phyloP scores from a whole-genome alignment of 1,140 invertebrate species.

The Drosophila sechellia region DNA sequence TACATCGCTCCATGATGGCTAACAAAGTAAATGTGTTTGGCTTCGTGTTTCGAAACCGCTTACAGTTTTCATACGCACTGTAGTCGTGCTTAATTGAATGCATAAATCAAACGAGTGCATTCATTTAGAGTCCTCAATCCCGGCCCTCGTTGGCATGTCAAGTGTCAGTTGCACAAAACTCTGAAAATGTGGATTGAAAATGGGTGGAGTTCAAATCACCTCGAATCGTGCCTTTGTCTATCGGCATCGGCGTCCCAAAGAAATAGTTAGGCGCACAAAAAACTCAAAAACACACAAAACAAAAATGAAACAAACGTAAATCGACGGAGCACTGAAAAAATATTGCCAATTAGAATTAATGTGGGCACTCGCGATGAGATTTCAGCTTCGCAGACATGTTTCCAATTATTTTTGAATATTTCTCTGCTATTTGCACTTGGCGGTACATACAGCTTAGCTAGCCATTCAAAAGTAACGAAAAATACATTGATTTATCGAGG shows the following conservation, averaged over 20 bases:
- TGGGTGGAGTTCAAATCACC: slow-evolving; percentile 55
- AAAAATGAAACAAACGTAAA: slow-evolving; percentile 44
- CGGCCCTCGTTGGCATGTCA: slow-evolving; percentile 63
- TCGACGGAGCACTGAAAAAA: slow-evolving; percentile 22
- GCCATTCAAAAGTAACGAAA: slow-evolving; percentile 16
- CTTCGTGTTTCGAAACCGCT: slow-evolving; percentile 6
- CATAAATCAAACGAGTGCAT: slow-evolving; percentile 76
- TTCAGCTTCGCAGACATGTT: slow-evolving; percentile 37
- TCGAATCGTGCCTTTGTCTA: slow-evolving; percentile 54
- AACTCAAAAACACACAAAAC: slow-evolving; percentile 13
- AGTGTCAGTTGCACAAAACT: slow-evolving; percentile 69
- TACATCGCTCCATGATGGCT: too few relatives aligned
- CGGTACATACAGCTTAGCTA: background rate
- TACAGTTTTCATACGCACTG: slow-evolving; percentile 24
- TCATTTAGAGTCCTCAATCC: slow-evolving; percentile 54
- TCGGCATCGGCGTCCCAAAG: slow-evolving; percentile 28
- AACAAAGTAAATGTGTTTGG: too few relatives aligned
- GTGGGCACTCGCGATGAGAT: slow-evolving; percentile 51
- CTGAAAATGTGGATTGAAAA: slow-evolving; percentile 61
- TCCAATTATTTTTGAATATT: slow-evolving; percentile 57
- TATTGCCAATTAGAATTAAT: slow-evolving; percentile 79
- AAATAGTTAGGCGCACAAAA: slow-evolving; percentile 27
- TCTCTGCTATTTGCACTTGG: slow-evolving; percentile 47
- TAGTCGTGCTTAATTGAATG: slow-evolving; percentile 69
- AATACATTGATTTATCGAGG: slow-evolving; percentile 58